Base-by-base conservation (phyloP, 2,888 invertebrate species). In the Alsophila aescularia region DNA sequence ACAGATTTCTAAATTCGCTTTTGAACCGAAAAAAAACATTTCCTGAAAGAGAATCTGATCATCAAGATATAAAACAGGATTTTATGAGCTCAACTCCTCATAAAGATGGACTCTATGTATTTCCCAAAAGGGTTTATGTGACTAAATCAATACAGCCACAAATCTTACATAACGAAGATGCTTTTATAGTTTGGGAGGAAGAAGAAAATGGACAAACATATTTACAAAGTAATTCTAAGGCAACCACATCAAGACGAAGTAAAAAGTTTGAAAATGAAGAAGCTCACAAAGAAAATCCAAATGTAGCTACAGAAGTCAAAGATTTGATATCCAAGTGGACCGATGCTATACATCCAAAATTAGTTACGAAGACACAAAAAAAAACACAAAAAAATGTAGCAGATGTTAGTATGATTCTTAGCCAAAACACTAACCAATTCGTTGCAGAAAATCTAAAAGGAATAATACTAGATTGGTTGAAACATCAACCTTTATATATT, bases 141-240 rank as follows among this genome's bases (percentile, higher is more conserved):
- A 24, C 8, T 24, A 24, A 24, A 7, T 8, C 24, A 24, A 7
- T 7, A 7, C 24, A 24, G 24, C 7, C 24, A 24, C 24, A 24
- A 24, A 24, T 8, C 2, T 24, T 24, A 24, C 3, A 24, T 8
- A 8, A 24, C 24, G 7, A 24, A 1, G 24, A 24, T 21, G 21
- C 4, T n/a, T 34, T 14, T 77, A 31, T 78, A 86, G 50, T 64
- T 90, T 48, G 84, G 85, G 67, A 61, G 15, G 88, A 89, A 54
- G 84, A 88, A 32, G 58, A 85, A 2, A 83, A 89, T 44, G 75
- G 88, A 55, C 68, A 75, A 9, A 85, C 79, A 61, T 88, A 85
- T 68, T 52, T 85, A 56, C 70, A 81, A 57, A 69, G 73, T 12
- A 50, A 60, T 0, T 60, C 52, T 9, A 66, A n/a, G 39, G 29